A percentile compares a stretch with the other conserved stretches of the same genome.
These are phyloP conservation scores for Nomada fucata DNA, from an alignment of 2,888 invertebrate species.

Conservation along the genomic window DNA sequence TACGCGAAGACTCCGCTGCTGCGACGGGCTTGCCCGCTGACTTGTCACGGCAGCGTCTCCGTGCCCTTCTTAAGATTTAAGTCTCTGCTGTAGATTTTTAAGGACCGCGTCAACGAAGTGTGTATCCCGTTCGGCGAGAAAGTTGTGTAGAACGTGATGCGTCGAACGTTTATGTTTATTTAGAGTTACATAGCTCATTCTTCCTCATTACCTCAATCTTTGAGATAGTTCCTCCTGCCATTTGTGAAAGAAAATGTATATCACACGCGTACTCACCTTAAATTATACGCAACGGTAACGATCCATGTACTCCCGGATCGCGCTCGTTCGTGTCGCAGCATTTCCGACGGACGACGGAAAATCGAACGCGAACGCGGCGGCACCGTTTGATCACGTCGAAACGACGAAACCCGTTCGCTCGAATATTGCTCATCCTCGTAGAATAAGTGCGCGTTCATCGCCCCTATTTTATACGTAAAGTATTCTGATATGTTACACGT, in stretches of 20 bases:
- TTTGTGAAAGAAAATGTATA: slow-evolving; percentile 48
- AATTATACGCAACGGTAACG: slow-evolving; percentile 37
- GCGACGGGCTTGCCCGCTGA: slow-evolving; percentile 70
- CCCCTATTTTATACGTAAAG: slow-evolving; percentile 40
- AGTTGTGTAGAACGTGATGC: slow-evolving; percentile 47
- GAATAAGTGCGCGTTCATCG: slow-evolving; percentile 57
- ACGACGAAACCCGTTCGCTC: slow-evolving; percentile 44
- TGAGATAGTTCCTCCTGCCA: slow-evolving; percentile 80
- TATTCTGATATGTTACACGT: slow-evolving; percentile 62
- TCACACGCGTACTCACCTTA: slow-evolving; percentile 43
- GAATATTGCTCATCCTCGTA: slow-evolving; percentile 67
- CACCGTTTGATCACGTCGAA: slow-evolving; percentile 13
- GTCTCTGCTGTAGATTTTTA: slow-evolving; percentile 24
- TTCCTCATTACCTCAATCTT: slow-evolving; percentile 81
- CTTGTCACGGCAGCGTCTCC: slow-evolving; percentile 81
- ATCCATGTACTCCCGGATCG: slow-evolving; percentile 14
- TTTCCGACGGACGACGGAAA: background rate
- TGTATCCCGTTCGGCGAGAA: slow-evolving; percentile 77
- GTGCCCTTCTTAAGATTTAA: slow-evolving; percentile 51
- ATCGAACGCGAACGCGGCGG: background rate
- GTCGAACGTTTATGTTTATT: slow-evolving; percentile 58
- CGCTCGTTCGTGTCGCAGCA: slow-evolving; percentile 5
- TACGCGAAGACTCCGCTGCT: slow-evolving; percentile 77
- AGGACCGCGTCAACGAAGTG: slow-evolving; percentile 70
- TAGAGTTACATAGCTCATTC: slow-evolving; percentile 72